These are phyloP conservation scores for Brienomyrus brachyistius DNA, from an alignment of 2,113 vertebrate genomes.

Conservation along the genomic window DNA sequence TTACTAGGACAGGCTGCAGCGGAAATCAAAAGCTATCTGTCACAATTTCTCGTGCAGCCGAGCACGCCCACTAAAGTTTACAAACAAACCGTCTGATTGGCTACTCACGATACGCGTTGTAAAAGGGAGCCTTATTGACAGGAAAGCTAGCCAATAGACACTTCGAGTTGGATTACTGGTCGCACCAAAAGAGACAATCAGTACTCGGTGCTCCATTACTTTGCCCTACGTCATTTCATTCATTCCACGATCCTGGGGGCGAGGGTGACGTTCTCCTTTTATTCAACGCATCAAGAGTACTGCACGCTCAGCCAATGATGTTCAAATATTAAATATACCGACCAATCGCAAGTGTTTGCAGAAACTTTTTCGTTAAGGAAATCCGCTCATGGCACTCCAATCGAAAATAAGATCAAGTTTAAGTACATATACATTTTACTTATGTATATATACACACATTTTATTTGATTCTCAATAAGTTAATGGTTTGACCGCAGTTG, in stretches of 20 bases:
- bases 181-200: constrained; percentile 45
- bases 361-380: constrained; percentile 14
- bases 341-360: constrained; percentile 12
- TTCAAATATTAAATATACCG: background rate
- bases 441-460: background rate
- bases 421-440: background rate
- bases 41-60: constrained; percentile 36
- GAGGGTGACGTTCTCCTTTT: background rate
- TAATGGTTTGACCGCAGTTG: background rate
- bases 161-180: background rate
- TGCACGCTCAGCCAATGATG: constrained; percentile 1
- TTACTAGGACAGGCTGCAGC: background rate
- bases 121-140: constrained; percentile 30
- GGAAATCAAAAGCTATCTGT: constrained; percentile 17
- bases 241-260: background rate
- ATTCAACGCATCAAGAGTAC: background rate
- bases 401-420: background rate
- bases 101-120: constrained; percentile 3
- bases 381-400: background rate
- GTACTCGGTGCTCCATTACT: constrained; percentile 32
- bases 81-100: constrained; percentile 68
- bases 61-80: constrained; percentile 54
- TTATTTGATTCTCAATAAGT: background rate
- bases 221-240: constrained; percentile 27
- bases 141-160: constrained; percentile 28